These are phyloP conservation scores for Parazoanthus darwini DNA, from an alignment of 92 coral and sea anemone genomes.

Conservation along the genomic window DNA sequence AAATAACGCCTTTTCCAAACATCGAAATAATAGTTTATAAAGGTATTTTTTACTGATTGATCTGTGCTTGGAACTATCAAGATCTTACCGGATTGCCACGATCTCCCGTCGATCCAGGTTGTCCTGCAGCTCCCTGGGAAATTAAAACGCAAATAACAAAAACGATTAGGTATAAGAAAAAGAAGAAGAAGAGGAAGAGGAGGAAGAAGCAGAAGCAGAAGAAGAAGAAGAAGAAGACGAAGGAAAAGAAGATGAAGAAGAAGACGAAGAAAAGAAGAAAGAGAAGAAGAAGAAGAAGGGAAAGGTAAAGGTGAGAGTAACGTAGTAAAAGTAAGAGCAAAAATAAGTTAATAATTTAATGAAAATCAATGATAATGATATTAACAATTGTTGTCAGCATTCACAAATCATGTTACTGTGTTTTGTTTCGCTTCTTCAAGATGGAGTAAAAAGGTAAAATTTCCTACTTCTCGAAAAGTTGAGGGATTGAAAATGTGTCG, in stretches of 20 bases:
- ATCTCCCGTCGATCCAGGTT: constrained; percentile 84
- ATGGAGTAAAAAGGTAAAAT: too few species aligned
- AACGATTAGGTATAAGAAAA: not conserved
- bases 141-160: not conserved
- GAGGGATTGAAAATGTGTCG: too few species aligned
- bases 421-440: too few species aligned
- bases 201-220: not conserved
- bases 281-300: not conserved
- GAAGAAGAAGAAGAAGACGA: not conserved
- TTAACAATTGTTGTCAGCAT: too few species aligned
- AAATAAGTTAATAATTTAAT: not conserved
- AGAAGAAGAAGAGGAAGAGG: not conserved
- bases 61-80: not conserved
- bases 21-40: too few species aligned
- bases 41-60: not conserved
- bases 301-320: too few species aligned
- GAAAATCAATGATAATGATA: not conserved
- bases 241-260: not conserved
- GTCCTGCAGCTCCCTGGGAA: constrained; percentile 79
- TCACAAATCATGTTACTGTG: too few species aligned
- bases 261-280: not conserved
- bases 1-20: too few species aligned
- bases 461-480: too few species aligned
- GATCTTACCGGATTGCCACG: constrained; percentile 67
- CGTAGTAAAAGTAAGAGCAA: too few species aligned